Base-by-base conservation (phyloP, 1,140 invertebrate species). In the Lepeophtheirus salmonis region DNA sequence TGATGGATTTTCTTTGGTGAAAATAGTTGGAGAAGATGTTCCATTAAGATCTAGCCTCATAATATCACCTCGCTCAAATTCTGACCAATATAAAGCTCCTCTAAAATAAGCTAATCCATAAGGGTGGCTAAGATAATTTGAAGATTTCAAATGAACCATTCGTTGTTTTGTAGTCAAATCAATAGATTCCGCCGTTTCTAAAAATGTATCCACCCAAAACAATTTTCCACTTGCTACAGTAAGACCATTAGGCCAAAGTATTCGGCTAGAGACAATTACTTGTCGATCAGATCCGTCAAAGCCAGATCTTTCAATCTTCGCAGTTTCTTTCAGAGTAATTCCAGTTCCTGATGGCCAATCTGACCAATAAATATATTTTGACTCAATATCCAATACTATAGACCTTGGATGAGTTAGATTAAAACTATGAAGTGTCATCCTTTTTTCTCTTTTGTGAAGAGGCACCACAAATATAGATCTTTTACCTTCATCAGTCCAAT, bases 401-500 rank as follows among this genome's bases (percentile, higher is more conserved):
- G 80, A 76, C 62, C 78, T 71, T 16, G 83, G 81, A 71, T 78
- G 73, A 56, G 73, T 72, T 64, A 74, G 67, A 60, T 70, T 70
- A 17, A 73, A 74, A 56, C 70, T 67, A 12, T 81, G 68, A 30
- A 84, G 68, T 26, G 75, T 74, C 66, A 75, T 76, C 14, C 73
- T 69, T 50, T 74, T 69, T 20, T 70, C 68, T 1, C 74, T 67
- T 65, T 78, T 73, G 23, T 74, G 69, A 55, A 84, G 67, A 22
- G 74, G 73, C 17, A 78, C 75, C 23, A 82, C 80, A 65, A 74
- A 77, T 64, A 86, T 78, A 10, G 72, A 70, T 3, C 75, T 74
- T 60, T 76, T 70, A 48, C 75, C 75, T 67, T 80, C 77, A 70
- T 84, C 83, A 50, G 82, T 81, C 83, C 84, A 90, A 72, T 87